These are phyloP conservation scores for Polyploca ridens DNA, from an alignment of 2,888 invertebrate species.

Conservation along the genomic window DNA sequence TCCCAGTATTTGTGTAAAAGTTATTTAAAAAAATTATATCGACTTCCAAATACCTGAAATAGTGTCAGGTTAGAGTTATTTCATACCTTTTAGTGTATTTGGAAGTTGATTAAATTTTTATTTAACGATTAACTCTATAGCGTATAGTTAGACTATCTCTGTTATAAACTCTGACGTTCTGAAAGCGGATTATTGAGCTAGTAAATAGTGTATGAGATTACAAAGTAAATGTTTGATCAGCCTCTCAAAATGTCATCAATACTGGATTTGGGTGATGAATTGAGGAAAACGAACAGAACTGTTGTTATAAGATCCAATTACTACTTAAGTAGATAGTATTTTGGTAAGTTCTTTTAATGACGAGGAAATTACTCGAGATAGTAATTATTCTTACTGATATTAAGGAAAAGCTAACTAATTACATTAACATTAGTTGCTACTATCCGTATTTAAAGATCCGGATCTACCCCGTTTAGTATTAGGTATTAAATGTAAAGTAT, in stretches of 20 bases:
- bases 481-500: too few species aligned
- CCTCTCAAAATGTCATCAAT: conserved; percentile 5
- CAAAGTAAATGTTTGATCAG: background rate
- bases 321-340: background rate
- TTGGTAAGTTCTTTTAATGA: background rate
- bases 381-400: background rate
- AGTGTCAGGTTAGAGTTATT: too few species aligned
- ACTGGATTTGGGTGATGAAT: conserved; percentile 21
- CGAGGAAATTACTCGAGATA: background rate
- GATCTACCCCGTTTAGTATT: too few species aligned
- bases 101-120: too few species aligned
- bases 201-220: background rate
- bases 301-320: conserved; percentile 8
- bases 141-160: background rate
- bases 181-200: background rate
- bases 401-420: background rate
- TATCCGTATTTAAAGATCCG: background rate
- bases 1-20: too few species aligned
- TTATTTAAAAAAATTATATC: too few species aligned
- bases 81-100: too few species aligned
- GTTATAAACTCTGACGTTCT: background rate
- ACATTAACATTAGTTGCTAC: background rate
- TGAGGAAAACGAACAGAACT: conserved; percentile 1
- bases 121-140: too few species aligned
- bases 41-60: too few species aligned